A percentile compares a stretch with the other conserved stretches of the same genome.
phyloP scores from a whole-genome alignment of 2,797 vertebrate species.

The Podarcis lilfordi region DNA sequence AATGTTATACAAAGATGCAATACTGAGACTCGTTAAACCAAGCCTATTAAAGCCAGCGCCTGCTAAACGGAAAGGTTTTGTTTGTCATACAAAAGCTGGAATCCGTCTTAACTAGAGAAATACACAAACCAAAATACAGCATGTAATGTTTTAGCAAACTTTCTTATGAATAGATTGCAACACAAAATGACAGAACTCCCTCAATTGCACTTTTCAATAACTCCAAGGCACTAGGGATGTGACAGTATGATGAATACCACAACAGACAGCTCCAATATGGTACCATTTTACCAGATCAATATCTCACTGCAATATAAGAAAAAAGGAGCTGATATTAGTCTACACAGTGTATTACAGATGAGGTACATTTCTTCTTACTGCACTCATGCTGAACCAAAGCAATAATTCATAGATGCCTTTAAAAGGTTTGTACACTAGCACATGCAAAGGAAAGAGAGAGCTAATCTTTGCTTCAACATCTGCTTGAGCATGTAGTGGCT shows the following conservation, averaged over 20 bases:
- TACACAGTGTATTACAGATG: slow-evolving; percentile 99
- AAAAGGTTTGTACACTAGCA: slow-evolving; percentile 85
- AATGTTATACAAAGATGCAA: slow-evolving; percentile 51
- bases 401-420: slow-evolving; percentile 94
- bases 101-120: slow-evolving; percentile 56
- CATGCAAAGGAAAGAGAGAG: slow-evolving; percentile 80
- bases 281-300: slow-evolving; percentile 99
- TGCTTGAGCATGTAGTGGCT: slow-evolving; percentile 85
- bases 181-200: slow-evolving; percentile 94
- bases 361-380: slow-evolving; percentile 98
- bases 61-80: slow-evolving; percentile 44
- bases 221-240: slow-evolving; percentile 94
- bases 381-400: slow-evolving; percentile 92
- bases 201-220: slow-evolving; percentile 99
- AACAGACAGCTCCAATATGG: slow-evolving; percentile 99
- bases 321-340: slow-evolving; percentile 99
- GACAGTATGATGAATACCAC: slow-evolving; percentile 99
- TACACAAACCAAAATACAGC: slow-evolving; percentile 47
- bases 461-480: slow-evolving; percentile 89
- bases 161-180: slow-evolving; percentile 96
- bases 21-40: slow-evolving; percentile 50
- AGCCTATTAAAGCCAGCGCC: slow-evolving; percentile 50
- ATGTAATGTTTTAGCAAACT: slow-evolving; percentile 85
- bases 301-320: slow-evolving; percentile 99
- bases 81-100: slow-evolving; percentile 38